A percentile compares a stretch with the other conserved stretches of the same genome.
phyloP scores from a whole-genome alignment of 35 echinoderm and acorn worm species.

The Diadema setosum region DNA sequence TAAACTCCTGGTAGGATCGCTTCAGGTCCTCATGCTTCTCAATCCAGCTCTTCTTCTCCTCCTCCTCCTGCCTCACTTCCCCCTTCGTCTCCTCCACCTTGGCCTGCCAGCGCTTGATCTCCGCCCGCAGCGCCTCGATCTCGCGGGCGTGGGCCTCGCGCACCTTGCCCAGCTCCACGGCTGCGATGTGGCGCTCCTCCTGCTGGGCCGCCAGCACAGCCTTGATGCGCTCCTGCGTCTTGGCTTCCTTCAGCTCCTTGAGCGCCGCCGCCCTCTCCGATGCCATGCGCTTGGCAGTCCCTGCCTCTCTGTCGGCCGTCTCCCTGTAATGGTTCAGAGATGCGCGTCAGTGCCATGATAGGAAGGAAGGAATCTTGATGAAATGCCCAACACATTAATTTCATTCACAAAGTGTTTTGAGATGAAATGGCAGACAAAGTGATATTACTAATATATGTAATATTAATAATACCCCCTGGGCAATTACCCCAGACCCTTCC shows the following conservation, averaged over 20 bases:
- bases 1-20: constrained; percentile 42
- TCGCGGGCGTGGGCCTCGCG: constrained; percentile 7
- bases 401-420: too few species aligned
- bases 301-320: constrained; percentile 11
- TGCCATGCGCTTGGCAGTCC: background rate
- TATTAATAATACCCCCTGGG: too few species aligned
- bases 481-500: too few species aligned
- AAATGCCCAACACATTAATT: too few species aligned
- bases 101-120: constrained; percentile 27
- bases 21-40: constrained; percentile 23
- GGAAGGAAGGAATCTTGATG: background rate
- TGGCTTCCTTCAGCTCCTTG: constrained; percentile 11
- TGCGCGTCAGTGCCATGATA: background rate
- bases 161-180: constrained; percentile 38
- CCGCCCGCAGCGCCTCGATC: constrained; percentile 12
- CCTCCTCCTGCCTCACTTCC: constrained; percentile 17
- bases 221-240: constrained; percentile 24
- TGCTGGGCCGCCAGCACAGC: constrained; percentile 23
- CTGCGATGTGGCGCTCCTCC: constrained; percentile 39
- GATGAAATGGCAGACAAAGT: too few species aligned
- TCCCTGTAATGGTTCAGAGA: background rate
- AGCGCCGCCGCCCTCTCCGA: constrained; percentile 11
- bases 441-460: too few species aligned
- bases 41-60: constrained; percentile 34
- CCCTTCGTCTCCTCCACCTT: constrained; percentile 31